Evolutionary conservation across 2,888 invertebrate genomes (phyloP).

Genomic region (Thymelicus lineola): DNA sequence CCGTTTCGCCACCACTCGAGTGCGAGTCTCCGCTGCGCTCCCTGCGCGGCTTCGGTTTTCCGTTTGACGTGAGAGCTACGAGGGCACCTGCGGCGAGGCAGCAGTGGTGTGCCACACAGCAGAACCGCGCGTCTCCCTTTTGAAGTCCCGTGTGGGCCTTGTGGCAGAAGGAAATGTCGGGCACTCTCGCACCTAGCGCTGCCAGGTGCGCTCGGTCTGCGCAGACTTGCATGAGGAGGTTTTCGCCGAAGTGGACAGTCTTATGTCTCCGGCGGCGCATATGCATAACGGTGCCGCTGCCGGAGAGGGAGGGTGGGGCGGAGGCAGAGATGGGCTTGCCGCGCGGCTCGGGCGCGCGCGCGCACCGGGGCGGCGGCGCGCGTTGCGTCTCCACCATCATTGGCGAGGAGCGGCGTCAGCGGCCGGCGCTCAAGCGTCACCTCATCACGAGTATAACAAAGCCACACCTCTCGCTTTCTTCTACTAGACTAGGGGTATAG

Average conservation of each 20-base stretch:
- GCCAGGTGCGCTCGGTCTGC: conserved; percentile 87
- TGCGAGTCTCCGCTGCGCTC: conserved; percentile 79
- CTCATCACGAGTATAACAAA: conserved; percentile 66
- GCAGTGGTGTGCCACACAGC: conserved; percentile 81
- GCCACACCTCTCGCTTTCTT: conserved; percentile 49
- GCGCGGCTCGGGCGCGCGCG: conserved; percentile 75
- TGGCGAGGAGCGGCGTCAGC: conserved; percentile 81
- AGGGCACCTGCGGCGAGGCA: conserved; percentile 77
- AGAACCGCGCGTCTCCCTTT: conserved; percentile 75
- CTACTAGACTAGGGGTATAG: conserved; percentile 46
- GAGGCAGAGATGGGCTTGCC: conserved; percentile 83
- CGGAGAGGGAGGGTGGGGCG: conserved; percentile 83
- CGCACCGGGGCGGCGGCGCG: conserved; percentile 77
- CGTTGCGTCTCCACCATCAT: conserved; percentile 84
- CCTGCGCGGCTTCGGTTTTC: conserved; percentile 67
- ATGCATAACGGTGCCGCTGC: conserved; percentile 82
- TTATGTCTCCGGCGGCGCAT: conserved; percentile 90
- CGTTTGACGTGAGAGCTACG: conserved; percentile 69
- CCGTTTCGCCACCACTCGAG: conserved; percentile 78
- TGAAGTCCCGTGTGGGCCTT: conserved; percentile 75
- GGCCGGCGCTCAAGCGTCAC: conserved; percentile 80
- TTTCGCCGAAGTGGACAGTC: conserved; percentile 92
- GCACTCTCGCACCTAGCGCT: conserved; percentile 78
- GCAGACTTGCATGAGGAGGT: conserved; percentile 90
- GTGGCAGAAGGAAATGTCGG: conserved; percentile 80